Evolutionary conservation across 2,888 invertebrate genomes (phyloP), one percentile per base, ranked within the genome.

Genomic region (Torymus auratus): DNA sequence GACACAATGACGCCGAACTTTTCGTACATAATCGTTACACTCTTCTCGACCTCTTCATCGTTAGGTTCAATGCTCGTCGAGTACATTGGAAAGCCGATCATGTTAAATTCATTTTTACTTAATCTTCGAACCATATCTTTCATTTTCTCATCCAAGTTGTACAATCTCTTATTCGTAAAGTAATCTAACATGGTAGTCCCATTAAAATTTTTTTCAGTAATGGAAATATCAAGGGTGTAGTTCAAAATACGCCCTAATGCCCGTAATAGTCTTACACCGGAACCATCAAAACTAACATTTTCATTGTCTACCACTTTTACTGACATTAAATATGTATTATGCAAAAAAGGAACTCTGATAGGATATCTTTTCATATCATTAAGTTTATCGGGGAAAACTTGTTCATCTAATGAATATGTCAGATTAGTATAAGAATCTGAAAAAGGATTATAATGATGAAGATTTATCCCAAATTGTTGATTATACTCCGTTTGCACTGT

Each of bases 391-490:
- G 70, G 70, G 50, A 77, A 77, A 0, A 77, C 4, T 2, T 17
- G 12, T 12, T 58, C 58, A 1, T 52, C 15, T 4, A 28, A 23
- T 0, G 12, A 23, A 23, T 58, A 65, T 3, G 5, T 5, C 12
- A 65, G n/a, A 11, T 23, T 20, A 15, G 23, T 7, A 4, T 65
- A 65, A 4, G 20, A 58, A 2, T 10, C 0, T 0, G 17, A 20
- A 11, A 65, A 77, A 2, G 77, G 70, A 50, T 71, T 65, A 14
- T 65, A 77, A 56, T 23, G 70, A 28, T 65, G 17, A 0, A 77
- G 5, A 50, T 62, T 11, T 17, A 20, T 23, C 2, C 14, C 58
- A 10, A 7, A 7, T 13, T 17, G 1, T 5, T 52, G 23, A 52
- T 58, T 12, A 7, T 58, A 1, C n/a, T 5, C 15, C 2, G 55